Evolutionary conservation across 2,113 vertebrate genomes (phyloP).

Genomic region (Labrus mixtus): DNA sequence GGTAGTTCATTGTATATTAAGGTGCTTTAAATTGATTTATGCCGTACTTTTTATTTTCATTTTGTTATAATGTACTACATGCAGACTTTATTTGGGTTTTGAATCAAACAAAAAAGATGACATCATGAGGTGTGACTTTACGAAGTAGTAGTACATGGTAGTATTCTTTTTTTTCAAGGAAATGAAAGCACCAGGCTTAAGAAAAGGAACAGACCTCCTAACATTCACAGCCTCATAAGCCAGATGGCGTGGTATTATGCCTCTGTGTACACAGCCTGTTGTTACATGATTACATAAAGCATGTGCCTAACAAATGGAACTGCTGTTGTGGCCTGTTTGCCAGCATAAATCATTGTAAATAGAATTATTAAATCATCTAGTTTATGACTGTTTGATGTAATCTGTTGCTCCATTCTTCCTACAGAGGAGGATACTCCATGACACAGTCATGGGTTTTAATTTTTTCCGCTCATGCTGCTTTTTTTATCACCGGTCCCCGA

Average conservation of each 20-base stretch:
- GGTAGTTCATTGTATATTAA: no score
- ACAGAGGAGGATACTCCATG: neutral
- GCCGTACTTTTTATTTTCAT: no score
- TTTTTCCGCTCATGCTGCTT: slow-evolving; percentile 6
- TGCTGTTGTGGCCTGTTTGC: slow-evolving; percentile 61
- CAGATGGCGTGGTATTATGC: slow-evolving; percentile 81
- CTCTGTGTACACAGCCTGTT: slow-evolving; percentile 67
- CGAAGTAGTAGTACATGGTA: neutral
- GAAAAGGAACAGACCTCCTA: slow-evolving; percentile 62
- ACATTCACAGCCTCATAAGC: slow-evolving; percentile 64
- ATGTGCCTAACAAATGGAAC: slow-evolving; percentile 78
- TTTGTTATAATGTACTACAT: no score
- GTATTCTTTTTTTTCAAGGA: neutral
- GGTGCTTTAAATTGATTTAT: no score
- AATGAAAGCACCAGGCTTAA: slow-evolving; percentile 39
- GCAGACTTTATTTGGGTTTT: neutral
- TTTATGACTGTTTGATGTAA: slow-evolving; percentile 64
- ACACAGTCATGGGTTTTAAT: neutral
- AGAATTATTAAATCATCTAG: slow-evolving; percentile 68
- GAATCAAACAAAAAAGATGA: neutral
- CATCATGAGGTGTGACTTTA: neutral
- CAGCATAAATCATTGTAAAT: slow-evolving; percentile 69
- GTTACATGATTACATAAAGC: slow-evolving; percentile 77
- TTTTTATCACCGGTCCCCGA: neutral
- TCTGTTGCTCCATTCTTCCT: slow-evolving; percentile 39